Conservation (phyloP, 2,113 vertebrate genomes). For the Alectura lathami region DNA sequence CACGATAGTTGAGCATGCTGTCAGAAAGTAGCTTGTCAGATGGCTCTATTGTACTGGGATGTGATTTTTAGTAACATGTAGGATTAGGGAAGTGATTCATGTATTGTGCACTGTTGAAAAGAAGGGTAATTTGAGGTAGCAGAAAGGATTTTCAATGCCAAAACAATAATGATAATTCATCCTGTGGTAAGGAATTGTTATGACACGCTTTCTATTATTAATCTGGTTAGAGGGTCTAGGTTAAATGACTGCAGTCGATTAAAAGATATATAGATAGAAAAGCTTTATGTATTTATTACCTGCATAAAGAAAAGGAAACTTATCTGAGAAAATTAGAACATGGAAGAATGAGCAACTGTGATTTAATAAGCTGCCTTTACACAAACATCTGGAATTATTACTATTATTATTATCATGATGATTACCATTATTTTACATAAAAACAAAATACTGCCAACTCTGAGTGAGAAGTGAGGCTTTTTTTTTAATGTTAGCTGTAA, state of each 20-base stretch:
- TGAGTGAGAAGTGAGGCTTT: neutral
- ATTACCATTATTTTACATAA: slow-evolving; percentile 42
- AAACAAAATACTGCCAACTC: slow-evolving; percentile 1
- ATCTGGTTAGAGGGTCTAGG: slow-evolving; percentile 62
- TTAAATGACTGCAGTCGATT: slow-evolving; percentile 70
- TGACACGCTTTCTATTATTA: slow-evolving; percentile 73
- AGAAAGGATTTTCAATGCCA: slow-evolving; percentile 65
- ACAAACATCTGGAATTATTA: slow-evolving; percentile 32
- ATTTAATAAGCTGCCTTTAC: slow-evolving; percentile 31
- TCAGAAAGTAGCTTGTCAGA: slow-evolving; percentile 59
- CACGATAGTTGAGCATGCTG: slow-evolving; percentile 31
- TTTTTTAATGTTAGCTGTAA: slow-evolving; percentile 15
- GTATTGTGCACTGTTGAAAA: slow-evolving; percentile 60
- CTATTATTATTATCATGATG: neutral
- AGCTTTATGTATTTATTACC: slow-evolving; percentile 62
- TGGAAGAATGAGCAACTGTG: slow-evolving; percentile 35
- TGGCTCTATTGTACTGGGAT: slow-evolving; percentile 52
- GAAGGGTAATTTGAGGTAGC: slow-evolving; percentile 67
- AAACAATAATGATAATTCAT: slow-evolving; percentile 73
- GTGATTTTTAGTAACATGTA: slow-evolving; percentile 51
- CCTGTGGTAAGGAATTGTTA: slow-evolving; percentile 68
- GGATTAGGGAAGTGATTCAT: slow-evolving; percentile 68
- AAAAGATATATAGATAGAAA: slow-evolving; percentile 68
- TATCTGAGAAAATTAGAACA: slow-evolving; percentile 51
- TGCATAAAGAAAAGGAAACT: slow-evolving; percentile 63